Evolutionary conservation across 2,797 vertebrate genomes (phyloP), one percentile per base, ranked within the genome.

Genomic region (Gastrophryne carolinensis): DNA sequence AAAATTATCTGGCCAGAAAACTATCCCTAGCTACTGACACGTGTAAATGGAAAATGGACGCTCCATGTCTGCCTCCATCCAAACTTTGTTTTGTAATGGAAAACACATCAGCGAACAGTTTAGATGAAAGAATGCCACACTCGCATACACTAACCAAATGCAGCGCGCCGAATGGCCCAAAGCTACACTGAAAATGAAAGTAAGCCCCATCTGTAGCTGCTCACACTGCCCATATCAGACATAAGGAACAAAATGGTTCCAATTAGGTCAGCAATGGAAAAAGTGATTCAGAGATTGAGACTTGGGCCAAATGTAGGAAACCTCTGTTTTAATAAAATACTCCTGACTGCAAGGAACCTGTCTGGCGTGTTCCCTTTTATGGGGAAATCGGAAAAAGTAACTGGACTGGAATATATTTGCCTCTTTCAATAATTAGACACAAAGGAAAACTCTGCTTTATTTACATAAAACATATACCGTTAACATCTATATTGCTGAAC

Each of bases 261-360:
- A 73, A 73, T 73, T 44, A 64, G 50, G 24, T 10, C 23, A 15
- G 12, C 61, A 8, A 56, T 65, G 61, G 61, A 73, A 73, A 73
- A 73, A 56, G 35, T 65, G 68, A 71, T 61, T 60, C 54, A 47
- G 56, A 32, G 32, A 27, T 58, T 58, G 29, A 17, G 19, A 41
- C 17, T n/a, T 29, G 19, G 15, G 68, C 56, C 68, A 61, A 71
- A n/a, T 35, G 34, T 26, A 71, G 68, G 53, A 70, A 71, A 44
- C 30, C 26, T 58, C 23, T 19, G n/a, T 17, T 30, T 37, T 23
- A 54, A 53, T 37, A 49, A 12, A 54, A 39, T 11, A 54, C 29
- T 53, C n/a, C n/a, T n/a, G n/a, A n/a, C n/a, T 13, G 34, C 10
- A 27, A n/a, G n/a, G n/a, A 44, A 39, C 8, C 15, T 24, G 17